Conservation (phyloP, 2,888 invertebrate species). For the Sipunculus nudus region DNA sequence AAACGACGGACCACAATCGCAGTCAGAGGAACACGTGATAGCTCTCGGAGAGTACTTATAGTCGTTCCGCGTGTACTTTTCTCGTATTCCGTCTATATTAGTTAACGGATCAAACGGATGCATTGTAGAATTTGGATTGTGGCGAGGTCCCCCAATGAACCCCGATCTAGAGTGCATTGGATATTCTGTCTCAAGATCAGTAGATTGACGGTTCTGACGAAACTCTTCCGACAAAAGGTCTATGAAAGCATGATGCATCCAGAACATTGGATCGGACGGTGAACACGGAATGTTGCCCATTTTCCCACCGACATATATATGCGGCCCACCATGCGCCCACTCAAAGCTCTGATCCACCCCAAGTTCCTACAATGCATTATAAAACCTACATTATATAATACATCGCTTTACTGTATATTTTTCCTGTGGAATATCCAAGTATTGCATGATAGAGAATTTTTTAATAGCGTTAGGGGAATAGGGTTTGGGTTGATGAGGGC, state of each 20-base stretch:
- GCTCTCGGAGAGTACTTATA: conserved; percentile 19
- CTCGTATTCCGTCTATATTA: conserved; percentile 13
- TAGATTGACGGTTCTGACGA: not conserved
- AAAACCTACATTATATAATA: too few species aligned
- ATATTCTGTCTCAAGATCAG: not conserved
- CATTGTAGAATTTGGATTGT: too few species aligned
- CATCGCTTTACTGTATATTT: too few species aligned
- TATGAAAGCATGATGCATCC: conserved; percentile 60
- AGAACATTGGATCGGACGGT: conserved; percentile 64
- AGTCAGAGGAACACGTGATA: conserved; percentile 1
- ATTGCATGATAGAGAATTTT: too few species aligned
- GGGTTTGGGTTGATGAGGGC: too few species aligned
- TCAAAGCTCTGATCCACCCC: too few species aligned
- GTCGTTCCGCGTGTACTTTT: conserved; percentile 17
- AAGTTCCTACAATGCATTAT: too few species aligned
- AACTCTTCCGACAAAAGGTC: conserved; percentile 60
- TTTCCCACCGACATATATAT: conserved; percentile 59
- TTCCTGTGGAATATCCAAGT: too few species aligned
- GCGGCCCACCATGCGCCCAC: conserved; percentile 47
- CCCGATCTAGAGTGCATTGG: too few species aligned
- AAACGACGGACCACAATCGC: conserved; percentile 12
- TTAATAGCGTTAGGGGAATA: too few species aligned
- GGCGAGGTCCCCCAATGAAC: too few species aligned
- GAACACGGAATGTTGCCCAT: conserved; percentile 57
- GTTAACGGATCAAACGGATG: conserved; percentile 9